phyloP scores from a whole-genome alignment of 2,797 vertebrate genomes.

The Paedocypris micromegethes region DNA sequence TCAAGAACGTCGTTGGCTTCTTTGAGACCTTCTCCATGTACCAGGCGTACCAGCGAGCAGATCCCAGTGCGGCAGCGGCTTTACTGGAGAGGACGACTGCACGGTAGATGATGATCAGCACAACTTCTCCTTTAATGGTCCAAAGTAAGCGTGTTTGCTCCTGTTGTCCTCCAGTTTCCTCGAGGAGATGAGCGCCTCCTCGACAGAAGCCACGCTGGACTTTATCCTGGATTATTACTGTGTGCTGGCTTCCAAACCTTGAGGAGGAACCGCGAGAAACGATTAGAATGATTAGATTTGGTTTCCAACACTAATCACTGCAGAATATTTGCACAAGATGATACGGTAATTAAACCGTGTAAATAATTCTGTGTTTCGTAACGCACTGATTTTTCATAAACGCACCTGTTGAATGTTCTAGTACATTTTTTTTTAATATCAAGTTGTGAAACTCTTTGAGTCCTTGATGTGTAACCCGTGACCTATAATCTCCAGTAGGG shows the following conservation, averaged over 20 bases:
- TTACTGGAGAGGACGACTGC: constrained; percentile 53
- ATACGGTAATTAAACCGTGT: too few species aligned
- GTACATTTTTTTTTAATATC: too few species aligned
- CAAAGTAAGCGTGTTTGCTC: neutral
- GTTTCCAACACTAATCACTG: too few species aligned
- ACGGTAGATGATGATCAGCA: constrained; percentile 47
- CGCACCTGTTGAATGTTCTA: too few species aligned
- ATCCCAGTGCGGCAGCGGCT: constrained; percentile 50
- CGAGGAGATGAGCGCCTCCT: constrained; percentile 60
- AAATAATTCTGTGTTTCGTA: too few species aligned
- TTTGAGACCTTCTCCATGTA: constrained; percentile 60
- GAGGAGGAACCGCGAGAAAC: constrained; percentile 25
- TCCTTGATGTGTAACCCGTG: too few species aligned
- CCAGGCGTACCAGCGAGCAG: constrained; percentile 53
- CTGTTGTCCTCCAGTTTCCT: constrained; percentile 57
- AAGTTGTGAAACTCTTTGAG: too few species aligned
- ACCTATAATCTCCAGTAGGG: too few species aligned
- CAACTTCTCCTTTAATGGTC: neutral
- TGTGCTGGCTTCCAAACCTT: constrained; percentile 63
- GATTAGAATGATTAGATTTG: too few species aligned
- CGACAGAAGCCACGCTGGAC: constrained; percentile 57
- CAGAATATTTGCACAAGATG: too few species aligned
- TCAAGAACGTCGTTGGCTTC: constrained; percentile 55
- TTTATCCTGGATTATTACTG: constrained; percentile 55
- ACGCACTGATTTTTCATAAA: too few species aligned